Percentiles rank a stretch among this genome's conserved stretches.
phyloP scores from a whole-genome alignment of 2,888 invertebrate species.

The Nemoura dubitans region DNA sequence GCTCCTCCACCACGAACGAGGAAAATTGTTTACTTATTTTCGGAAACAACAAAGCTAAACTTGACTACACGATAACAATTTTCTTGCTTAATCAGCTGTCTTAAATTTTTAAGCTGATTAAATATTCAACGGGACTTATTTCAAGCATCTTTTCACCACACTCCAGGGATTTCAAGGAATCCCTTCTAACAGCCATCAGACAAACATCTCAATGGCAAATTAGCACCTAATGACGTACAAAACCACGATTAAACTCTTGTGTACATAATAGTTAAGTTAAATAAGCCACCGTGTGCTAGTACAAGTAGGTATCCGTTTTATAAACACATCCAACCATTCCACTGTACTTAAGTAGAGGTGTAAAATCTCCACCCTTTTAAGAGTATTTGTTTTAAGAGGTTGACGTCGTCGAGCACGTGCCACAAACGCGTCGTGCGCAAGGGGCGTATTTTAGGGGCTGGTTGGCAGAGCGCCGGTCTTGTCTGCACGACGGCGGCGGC shows the following conservation, averaged over 20 bases:
- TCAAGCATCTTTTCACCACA: neutral
- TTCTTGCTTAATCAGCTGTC: too few species aligned
- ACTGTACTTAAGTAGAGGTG: constrained; percentile 24
- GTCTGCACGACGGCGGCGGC: neutral
- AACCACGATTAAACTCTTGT: neutral
- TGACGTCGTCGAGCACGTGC: constrained; percentile 16
- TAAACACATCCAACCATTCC: neutral
- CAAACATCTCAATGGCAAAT: neutral
- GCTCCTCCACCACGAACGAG: too few species aligned
- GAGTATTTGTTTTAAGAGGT: constrained; percentile 34
- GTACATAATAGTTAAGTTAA: neutral
- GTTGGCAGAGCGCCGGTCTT: constrained; percentile 20
- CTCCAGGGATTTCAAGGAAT: neutral
- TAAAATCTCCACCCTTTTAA: constrained; percentile 31
- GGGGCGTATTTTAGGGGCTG: constrained; percentile 17
- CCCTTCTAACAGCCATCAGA: neutral
- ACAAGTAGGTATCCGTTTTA: neutral
- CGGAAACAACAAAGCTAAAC: too few species aligned
- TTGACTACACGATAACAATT: too few species aligned
- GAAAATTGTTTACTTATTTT: too few species aligned
- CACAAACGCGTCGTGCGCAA: constrained; percentile 20
- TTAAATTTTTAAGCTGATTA: too few species aligned
- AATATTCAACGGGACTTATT: neutral
- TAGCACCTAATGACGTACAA: neutral
- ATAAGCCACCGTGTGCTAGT: neutral